These are phyloP conservation scores for Myrmecophaga tridactyla DNA, from an alignment of 2,113 vertebrate species.

Conservation along the genomic window DNA sequence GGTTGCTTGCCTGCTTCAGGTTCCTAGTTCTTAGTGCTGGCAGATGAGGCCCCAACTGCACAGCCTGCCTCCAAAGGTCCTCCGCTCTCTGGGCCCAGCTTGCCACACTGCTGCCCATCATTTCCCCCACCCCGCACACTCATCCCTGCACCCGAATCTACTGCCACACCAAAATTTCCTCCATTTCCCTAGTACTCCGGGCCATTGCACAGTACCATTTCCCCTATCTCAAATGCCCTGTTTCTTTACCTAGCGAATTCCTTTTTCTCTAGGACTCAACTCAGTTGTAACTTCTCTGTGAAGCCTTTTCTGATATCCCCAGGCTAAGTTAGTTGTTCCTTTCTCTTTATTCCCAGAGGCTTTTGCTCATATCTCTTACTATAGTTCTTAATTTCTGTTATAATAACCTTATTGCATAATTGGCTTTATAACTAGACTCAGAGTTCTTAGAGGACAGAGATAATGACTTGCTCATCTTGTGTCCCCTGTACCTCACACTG, in stretches of 20 bases:
- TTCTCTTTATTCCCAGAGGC: not conserved
- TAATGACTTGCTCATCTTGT: not conserved
- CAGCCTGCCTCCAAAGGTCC: too few species aligned
- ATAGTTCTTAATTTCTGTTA: not conserved
- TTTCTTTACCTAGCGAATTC: not conserved
- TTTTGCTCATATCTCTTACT: not conserved
- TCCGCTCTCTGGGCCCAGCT: not conserved
- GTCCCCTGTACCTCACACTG: not conserved
- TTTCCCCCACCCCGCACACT: accelerated
- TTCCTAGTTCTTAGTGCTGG: too few species aligned
- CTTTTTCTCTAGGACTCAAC: not conserved
- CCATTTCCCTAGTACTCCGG: not conserved
- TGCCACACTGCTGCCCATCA: not conserved
- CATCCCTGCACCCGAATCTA: accelerated
- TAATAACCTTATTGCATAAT: not conserved
- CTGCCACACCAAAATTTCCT: accelerated
- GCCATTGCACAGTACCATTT: accelerated
- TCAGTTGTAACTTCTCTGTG: not conserved
- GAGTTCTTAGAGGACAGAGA: conserved; percentile 29
- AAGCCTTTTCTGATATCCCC: not conserved
- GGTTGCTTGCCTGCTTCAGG: not conserved
- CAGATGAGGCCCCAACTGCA: not conserved
- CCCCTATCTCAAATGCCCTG: not conserved
- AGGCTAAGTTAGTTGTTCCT: not conserved
- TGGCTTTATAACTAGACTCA: not conserved